phyloP scores from a whole-genome alignment of 2,888 invertebrate genomes.

The Osedax fenrisi region DNA sequence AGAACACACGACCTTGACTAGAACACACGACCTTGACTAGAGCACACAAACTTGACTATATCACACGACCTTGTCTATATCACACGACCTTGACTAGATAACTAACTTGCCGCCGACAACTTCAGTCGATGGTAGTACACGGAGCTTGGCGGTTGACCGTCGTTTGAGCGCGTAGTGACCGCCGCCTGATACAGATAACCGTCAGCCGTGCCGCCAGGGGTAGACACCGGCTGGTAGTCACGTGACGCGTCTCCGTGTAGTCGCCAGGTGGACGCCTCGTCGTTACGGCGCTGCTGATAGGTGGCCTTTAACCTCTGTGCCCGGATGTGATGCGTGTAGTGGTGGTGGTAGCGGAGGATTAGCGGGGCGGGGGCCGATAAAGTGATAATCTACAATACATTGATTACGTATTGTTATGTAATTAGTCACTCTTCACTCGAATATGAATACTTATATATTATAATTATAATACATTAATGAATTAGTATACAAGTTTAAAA shows the following conservation, averaged over 20 bases:
- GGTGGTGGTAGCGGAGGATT: no score
- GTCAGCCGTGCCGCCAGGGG: not conserved
- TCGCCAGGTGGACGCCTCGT: not conserved
- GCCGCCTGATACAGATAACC: not conserved
- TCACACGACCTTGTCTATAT: no score
- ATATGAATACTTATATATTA: not conserved
- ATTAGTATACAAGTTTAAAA: not conserved
- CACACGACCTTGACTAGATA: not conserved
- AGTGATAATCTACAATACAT: no score
- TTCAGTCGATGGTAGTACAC: not conserved
- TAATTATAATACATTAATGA: not conserved
- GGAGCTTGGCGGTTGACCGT: not conserved
- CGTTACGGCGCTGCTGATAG: not conserved
- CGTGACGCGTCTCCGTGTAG: not conserved
- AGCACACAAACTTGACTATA: no score
- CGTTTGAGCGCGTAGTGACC: not conserved
- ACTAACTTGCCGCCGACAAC: not conserved
- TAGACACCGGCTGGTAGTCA: not conserved
- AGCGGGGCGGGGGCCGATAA: no score
- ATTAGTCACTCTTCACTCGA: no score
- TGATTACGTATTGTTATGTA: no score
- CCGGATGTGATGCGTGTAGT: no score
- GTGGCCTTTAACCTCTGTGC: not conserved
- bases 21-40: no score
- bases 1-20: no score